Conservation (phyloP, 2,113 vertebrate genomes). For the Albula glossodonta region DNA sequence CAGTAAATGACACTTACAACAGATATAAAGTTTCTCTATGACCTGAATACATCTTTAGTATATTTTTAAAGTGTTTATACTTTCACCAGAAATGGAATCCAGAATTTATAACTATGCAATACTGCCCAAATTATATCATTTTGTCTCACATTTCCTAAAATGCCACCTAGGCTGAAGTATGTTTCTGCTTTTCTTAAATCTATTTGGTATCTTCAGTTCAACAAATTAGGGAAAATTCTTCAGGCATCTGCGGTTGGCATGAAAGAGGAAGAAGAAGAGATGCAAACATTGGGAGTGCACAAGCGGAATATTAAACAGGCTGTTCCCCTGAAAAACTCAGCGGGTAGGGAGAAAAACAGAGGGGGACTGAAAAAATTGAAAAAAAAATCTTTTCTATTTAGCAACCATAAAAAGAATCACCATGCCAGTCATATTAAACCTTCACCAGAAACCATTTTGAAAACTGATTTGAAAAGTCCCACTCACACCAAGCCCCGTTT, state of each 20-base stretch:
- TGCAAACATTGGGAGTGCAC: neutral
- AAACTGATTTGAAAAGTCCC: neutral
- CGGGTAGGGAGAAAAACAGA: neutral
- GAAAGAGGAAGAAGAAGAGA: neutral
- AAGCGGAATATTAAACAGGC: neutral
- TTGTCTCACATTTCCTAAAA: neutral
- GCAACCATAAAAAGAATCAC: neutral
- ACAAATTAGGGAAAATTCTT: neutral
- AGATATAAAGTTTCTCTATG: too few species aligned
- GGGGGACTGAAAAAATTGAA: neutral
- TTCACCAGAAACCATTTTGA: neutral
- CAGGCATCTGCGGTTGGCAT: neutral
- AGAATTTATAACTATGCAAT: neutral
- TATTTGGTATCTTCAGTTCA: neutral
- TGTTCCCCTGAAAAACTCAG: neutral
- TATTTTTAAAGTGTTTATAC: neutral
- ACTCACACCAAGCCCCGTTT: neutral
- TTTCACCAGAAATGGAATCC: neutral
- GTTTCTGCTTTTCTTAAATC: neutral
- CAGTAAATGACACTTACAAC: too few species aligned
- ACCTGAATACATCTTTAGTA: neutral
- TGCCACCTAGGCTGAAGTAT: neutral
- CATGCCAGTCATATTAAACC: neutral
- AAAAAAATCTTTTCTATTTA: neutral
- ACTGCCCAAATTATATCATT: neutral